Base-by-base conservation (phyloP, 2,113 vertebrate species). In the Piprites chloris region DNA sequence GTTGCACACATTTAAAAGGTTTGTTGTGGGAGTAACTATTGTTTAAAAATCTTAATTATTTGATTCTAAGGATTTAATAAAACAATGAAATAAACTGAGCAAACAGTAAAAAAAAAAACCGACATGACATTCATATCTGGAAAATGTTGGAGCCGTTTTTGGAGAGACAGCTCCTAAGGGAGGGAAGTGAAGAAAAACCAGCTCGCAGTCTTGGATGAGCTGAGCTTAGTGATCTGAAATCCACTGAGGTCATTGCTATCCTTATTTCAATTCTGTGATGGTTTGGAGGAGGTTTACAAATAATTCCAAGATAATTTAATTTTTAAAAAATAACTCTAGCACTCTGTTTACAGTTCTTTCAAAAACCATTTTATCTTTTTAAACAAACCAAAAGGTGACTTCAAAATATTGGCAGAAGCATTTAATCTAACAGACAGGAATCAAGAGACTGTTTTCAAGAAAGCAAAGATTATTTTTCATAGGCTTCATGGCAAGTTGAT, bases 331-430 rank as follows among this genome's bases (percentile, higher is more conserved):
- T 56, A 82, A 67, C 30, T 65, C 33, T 4, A 86, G 19, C 4
- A 27, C 20, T 89, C 19, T 59, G 83, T 86, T 96, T 90, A 87
- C 42, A 75, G 56, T 55, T 24, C 20, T 63, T 82, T 55, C 30
- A 69, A 89, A 81, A 75, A 71, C 16, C 4, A 87, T 65, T 65
- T 84, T 78, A 26, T 84, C 55, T 90, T 93, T 75, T 76, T 83
- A 90, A 91, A 82, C 63, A 95, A 93, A n/a, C 32, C 32, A 65
- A 77, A 95, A 91, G 44, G 63, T 93, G 87, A 79, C 71, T 68
- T 83, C 28, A 82, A 94, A 95, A 87, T 74, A 68, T 39, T 95
- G 78, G 49, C 44, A 93, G 85, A 83, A 23, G 2, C 5, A 24
- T 69, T 91, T 90, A 17, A 23, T 76, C 46, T 61, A 72, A 61